A percentile compares a stretch with the other conserved stretches of the same genome.
Evolutionary conservation across 1,140 invertebrate species (phyloP).

Genomic region (Micrasema minimum): DNA sequence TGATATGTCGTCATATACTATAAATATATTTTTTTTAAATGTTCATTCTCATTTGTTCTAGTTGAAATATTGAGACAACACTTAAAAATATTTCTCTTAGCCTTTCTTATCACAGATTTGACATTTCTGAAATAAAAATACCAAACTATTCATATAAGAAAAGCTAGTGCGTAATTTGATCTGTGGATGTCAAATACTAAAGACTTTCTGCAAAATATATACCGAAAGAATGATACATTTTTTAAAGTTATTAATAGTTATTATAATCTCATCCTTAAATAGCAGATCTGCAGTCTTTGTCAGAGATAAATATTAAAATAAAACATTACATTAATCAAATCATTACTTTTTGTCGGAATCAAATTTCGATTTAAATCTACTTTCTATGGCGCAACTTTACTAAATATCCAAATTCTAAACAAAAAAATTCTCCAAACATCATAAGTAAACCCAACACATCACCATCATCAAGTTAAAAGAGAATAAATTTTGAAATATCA

Average conservation of each 20-base stretch:
- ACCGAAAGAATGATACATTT: no score
- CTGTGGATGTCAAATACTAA: neutral
- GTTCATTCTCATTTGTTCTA: conserved; percentile 23
- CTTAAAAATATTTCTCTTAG: conserved; percentile 9
- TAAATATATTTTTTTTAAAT: conserved; percentile 6
- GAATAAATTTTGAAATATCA: conserved; percentile 11
- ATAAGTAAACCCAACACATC: conserved; percentile 22
- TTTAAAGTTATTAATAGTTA: neutral
- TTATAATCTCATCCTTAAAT: conserved; percentile 29
- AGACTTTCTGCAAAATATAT: no score
- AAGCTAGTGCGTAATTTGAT: conserved; percentile 16
- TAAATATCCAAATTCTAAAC: conserved; percentile 40
- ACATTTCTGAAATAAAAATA: conserved; percentile 50
- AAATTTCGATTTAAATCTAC: conserved; percentile 39
- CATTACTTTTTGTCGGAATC: neutral
- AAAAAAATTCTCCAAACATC: conserved; percentile 8
- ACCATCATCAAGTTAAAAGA: conserved; percentile 32
- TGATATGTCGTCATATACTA: neutral
- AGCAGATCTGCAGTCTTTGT: conserved; percentile 47
- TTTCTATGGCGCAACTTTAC: conserved; percentile 50
- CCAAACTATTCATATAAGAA: conserved; percentile 46
- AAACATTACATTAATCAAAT: conserved; percentile 15
- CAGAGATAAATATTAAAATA: conserved; percentile 36
- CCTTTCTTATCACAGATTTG: conserved; percentile 50
- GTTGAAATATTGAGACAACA: conserved; percentile 24